Base-by-base conservation (phyloP, 2,113 vertebrate species). In the Halichoeres trimaculatus region DNA sequence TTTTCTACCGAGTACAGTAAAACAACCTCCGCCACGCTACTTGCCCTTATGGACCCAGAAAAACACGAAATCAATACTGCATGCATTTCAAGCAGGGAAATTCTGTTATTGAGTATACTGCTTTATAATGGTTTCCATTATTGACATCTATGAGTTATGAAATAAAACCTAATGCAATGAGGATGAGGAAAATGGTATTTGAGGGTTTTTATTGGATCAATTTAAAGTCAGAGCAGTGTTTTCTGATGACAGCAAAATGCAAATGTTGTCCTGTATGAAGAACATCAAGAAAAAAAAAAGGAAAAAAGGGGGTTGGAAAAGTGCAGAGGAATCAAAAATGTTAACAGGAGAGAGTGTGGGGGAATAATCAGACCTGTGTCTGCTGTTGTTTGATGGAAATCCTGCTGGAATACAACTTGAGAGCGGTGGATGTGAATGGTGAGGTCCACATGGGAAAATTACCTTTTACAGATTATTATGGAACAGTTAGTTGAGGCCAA, bases 71-170 rank as follows among this genome's bases (percentile, higher is more conserved):
- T 93, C 90, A 91, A 93, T 93, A 92, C 88, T 87, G 87, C 85
- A 91, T 92, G 90, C 91, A 92, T 93, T 92, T 91, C 89, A 93
- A 93, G 90, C 88, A 93, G 87, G 85, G 88, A 88, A 90, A 92
- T 91, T 91, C 83, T 91, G 90, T 92, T 92, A 90, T 90, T 92
- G 90, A 92, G 89, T 84, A 92, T 89, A 90, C 85, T 85, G 86
- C 91, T 82, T 80, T 89, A 88, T 93, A 91, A 93, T 91, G 89
- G 86, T 88, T 91, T 90, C 90, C 88, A 89, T 92, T 93, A 93
- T 92, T 91, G 92, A 91, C 90, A 90, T 89, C 81, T 81, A 81
- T 92, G 90, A 93, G 88, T 92, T 92, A 91, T 93, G 92, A 92
- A 93, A 92, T 92, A 88, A 91, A 91, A 88, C 80, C 88, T 91